phyloP scores from a whole-genome alignment of 2,113 vertebrate species.

The Gallinago jamesoni region DNA sequence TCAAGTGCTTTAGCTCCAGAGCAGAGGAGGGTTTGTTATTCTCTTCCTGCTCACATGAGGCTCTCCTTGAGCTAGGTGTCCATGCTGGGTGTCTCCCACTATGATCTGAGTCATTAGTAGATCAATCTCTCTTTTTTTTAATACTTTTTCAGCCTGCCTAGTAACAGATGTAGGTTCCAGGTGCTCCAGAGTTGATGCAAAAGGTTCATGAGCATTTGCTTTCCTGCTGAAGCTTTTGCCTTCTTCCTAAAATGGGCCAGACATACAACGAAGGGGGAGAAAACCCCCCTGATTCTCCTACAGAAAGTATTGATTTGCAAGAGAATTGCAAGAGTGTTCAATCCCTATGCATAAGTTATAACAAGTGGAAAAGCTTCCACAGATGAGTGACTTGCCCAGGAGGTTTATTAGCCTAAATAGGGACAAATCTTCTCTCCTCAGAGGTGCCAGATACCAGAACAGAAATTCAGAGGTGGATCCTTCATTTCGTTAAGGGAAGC shows the following conservation, averaged over 20 bases:
- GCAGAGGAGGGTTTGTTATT: neutral
- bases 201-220: neutral
- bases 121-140: neutral
- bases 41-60: neutral
- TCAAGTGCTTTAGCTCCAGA: neutral
- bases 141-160: neutral
- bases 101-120: neutral
- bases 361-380: neutral
- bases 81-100: neutral
- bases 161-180: neutral
- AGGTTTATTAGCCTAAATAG: neutral
- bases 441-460: neutral
- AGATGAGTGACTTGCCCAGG: neutral
- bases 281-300: neutral
- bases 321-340: neutral
- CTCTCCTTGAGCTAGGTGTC: neutral
- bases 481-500: neutral
- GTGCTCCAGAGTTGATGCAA: neutral
- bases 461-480: neutral
- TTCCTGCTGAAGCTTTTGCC: neutral
- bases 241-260: neutral
- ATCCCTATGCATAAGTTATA: neutral
- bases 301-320: neutral
- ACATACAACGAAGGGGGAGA: neutral
- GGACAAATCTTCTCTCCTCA: neutral